A percentile compares a stretch with the other conserved stretches of the same genome.
Evolutionary conservation across 2,888 invertebrate species (phyloP).

Genomic region (Villa cingulata): DNA sequence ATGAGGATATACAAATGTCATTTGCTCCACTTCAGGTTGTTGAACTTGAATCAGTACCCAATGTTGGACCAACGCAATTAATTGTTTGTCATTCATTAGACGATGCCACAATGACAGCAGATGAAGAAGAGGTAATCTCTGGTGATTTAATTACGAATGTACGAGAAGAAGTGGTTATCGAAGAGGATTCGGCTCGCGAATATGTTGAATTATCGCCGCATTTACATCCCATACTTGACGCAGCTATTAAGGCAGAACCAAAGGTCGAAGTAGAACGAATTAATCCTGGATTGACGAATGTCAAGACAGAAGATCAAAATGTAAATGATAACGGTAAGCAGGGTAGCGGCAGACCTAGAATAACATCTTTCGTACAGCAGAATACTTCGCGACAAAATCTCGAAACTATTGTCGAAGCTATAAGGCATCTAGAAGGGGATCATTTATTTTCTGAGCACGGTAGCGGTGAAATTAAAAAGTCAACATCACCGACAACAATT

Average conservation of each 20-base stretch:
- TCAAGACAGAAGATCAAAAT: conserved; percentile 22
- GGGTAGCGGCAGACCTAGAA: conserved; percentile 28
- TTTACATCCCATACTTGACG: conserved; percentile 60
- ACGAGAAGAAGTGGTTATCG: conserved; percentile 35
- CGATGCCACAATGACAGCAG: conserved; percentile 22
- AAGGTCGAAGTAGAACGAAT: conserved; percentile 63
- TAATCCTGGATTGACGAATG: conserved; percentile 39
- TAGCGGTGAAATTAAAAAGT: background rate
- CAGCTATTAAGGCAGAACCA: conserved; percentile 77
- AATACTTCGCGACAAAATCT: conserved; percentile 77
- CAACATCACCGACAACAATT: conserved; percentile 7
- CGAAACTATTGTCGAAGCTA: conserved; percentile 97
- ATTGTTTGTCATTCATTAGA: conserved; percentile 45
- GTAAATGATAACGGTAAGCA: background rate
- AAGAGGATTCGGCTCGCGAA: conserved; percentile 30
- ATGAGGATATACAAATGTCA: conserved; percentile 29
- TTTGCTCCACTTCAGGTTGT: conserved; percentile 21
- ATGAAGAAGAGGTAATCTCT: conserved; percentile 26
- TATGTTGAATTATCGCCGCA: conserved; percentile 22
- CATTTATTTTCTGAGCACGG: conserved; percentile 65
- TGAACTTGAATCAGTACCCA: conserved; percentile 38
- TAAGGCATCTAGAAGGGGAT: conserved; percentile 93
- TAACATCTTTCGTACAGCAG: no score
- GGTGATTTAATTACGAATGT: conserved; percentile 18
- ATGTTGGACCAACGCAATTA: conserved; percentile 49